These are phyloP conservation scores for Macrobrachium rosenbergii DNA, from an alignment of 1,140 invertebrate species.

Conservation along the genomic window DNA sequence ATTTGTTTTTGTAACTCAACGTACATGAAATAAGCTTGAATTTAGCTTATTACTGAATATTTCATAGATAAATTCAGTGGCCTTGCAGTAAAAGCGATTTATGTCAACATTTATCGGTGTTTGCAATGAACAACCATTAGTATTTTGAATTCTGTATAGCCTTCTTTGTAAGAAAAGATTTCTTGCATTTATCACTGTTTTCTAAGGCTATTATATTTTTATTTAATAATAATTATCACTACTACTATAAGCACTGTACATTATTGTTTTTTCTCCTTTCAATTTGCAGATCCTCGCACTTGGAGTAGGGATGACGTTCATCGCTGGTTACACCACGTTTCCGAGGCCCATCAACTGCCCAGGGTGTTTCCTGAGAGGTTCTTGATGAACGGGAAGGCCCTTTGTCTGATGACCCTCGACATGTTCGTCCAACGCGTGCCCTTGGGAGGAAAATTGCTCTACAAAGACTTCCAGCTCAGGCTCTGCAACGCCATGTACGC, in stretches of 20 bases:
- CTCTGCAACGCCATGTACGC: conserved; percentile 71
- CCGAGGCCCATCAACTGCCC: conserved; percentile 75
- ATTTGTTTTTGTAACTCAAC: too few relatives aligned
- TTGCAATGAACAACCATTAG: too few relatives aligned
- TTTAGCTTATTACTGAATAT: too few relatives aligned
- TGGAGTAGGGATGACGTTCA: conserved; percentile 80
- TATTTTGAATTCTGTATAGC: too few relatives aligned
- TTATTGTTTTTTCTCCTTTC: background rate
- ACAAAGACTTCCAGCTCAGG: conserved; percentile 74
- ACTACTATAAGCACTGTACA: background rate
- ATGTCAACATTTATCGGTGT: too few relatives aligned
- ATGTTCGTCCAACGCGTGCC: conserved; percentile 82
- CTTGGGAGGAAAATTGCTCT: conserved; percentile 78
- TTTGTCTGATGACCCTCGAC: conserved; percentile 81
- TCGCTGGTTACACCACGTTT: conserved; percentile 76
- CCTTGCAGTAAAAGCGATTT: too few relatives aligned
- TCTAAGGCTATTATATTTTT: background rate
- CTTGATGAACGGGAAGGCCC: conserved; percentile 83
- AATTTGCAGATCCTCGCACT: conserved; percentile 77
- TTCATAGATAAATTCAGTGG: too few relatives aligned
- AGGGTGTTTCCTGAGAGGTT: conserved; percentile 76
- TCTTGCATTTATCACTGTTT: background rate
- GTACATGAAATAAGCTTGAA: too few relatives aligned
- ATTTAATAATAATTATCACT: background rate
- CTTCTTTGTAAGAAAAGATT: background rate